A percentile compares a stretch with the other conserved stretches of the same genome.
Evolutionary conservation across 2,888 invertebrate species (phyloP).

Genomic region (Lithosia quadra): DNA sequence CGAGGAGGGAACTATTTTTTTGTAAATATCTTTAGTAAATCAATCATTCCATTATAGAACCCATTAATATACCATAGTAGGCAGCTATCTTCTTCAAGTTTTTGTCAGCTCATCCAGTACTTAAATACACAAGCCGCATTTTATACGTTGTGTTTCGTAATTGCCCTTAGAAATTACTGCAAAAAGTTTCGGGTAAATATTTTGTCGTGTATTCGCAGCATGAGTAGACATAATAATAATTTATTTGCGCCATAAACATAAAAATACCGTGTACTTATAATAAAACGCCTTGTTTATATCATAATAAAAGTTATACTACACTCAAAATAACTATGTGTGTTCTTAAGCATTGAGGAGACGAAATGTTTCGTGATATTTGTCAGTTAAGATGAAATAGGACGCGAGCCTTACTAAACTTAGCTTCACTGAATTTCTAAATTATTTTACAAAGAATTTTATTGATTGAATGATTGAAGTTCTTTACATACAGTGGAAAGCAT

Average conservation of each 20-base stretch:
- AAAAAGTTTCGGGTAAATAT: constrained; percentile 7
- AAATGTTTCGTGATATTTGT: background rate
- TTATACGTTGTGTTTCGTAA: background rate
- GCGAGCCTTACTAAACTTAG: background rate
- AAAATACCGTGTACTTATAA: constrained; percentile 36
- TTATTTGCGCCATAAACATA: constrained; percentile 37
- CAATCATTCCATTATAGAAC: no score
- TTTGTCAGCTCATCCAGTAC: no score
- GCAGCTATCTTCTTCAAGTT: background rate
- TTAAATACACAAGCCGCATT: background rate
- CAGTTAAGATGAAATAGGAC: background rate
- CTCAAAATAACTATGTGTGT: constrained; percentile 31
- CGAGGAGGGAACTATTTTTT: no score
- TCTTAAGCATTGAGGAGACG: constrained; percentile 2
- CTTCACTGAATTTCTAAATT: no score
- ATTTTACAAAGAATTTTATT: no score
- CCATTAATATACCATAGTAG: no score
- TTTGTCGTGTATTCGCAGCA: constrained; percentile 13
- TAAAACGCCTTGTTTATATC: constrained; percentile 40
- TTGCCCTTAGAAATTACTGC: background rate
- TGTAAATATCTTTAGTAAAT: no score
- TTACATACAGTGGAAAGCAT: no score
- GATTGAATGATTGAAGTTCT: no score
- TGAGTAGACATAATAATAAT: constrained; percentile 36
- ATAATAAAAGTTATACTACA: constrained; percentile 43